phyloP scores from a whole-genome alignment of 2,797 vertebrate genomes.

The Dallia pectoralis region DNA sequence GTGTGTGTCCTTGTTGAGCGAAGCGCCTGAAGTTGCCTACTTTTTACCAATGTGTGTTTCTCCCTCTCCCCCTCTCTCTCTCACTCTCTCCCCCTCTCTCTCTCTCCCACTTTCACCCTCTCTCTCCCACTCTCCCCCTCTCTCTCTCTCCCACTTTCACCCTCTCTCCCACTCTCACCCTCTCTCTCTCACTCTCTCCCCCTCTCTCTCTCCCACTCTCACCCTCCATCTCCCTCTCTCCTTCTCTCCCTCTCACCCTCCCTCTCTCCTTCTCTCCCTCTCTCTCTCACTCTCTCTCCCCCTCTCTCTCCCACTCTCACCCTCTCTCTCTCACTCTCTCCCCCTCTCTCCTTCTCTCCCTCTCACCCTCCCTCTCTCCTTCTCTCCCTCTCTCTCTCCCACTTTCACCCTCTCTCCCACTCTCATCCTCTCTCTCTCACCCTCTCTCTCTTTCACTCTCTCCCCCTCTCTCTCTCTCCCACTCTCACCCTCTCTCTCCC shows the following conservation, averaged over 20 bases:
- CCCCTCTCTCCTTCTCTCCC: constrained; percentile 1
- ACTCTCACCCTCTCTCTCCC: not conserved
- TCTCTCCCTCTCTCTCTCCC: constrained; percentile 34
- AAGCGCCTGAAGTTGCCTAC: constrained; percentile 61
- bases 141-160: not conserved
- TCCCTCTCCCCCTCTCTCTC: constrained; percentile 20
- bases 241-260: not conserved
- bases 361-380: constrained; percentile 22
- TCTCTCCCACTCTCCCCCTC: not conserved
- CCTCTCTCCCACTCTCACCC: not conserved
- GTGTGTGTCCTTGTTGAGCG: constrained; percentile 18
- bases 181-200: constrained; percentile 3
- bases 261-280: not conserved
- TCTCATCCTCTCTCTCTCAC: no score
- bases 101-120: not conserved
- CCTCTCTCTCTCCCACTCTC: not conserved
- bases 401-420: no score
- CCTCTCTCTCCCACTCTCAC: not conserved
- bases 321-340: not conserved
- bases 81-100: constrained; percentile 31
- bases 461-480: not conserved
- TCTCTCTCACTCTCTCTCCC: not conserved
- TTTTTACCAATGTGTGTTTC: constrained; percentile 26
- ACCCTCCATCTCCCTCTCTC: not conserved
- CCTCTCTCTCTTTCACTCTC: not conserved